A percentile compares a stretch with the other conserved stretches of the same genome.
These are phyloP conservation scores for Acrossocheilus fasciatus DNA, from an alignment of 2,797 vertebrate genomes.

Conservation along the genomic window DNA sequence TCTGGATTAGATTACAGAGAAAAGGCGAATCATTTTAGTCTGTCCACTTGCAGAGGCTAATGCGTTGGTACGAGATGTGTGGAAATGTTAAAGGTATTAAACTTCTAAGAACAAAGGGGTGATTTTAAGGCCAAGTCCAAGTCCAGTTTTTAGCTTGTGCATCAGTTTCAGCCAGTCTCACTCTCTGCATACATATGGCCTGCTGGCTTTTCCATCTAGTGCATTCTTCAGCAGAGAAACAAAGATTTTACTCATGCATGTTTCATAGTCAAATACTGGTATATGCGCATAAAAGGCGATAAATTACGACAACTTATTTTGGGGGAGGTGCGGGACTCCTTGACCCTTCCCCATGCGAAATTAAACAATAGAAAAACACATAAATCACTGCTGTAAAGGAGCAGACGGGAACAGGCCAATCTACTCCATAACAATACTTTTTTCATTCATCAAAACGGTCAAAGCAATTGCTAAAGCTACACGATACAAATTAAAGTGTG, in stretches of 20 bases:
- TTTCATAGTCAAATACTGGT: slow-evolving; percentile 68
- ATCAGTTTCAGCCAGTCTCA: neutral
- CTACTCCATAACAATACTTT: slow-evolving; percentile 82
- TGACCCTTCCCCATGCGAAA: slow-evolving; percentile 79
- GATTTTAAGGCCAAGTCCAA: slow-evolving; percentile 31
- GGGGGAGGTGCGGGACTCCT: slow-evolving; percentile 68
- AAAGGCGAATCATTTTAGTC: slow-evolving; percentile 54
- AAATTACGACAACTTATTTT: slow-evolving; percentile 80
- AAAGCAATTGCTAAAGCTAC: slow-evolving; percentile 71
- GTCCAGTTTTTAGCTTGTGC: neutral
- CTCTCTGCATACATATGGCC: slow-evolving; percentile 52
- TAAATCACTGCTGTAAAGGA: slow-evolving; percentile 81
- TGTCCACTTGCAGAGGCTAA: slow-evolving; percentile 47
- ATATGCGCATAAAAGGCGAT: slow-evolving; percentile 71
- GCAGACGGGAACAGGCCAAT: slow-evolving; percentile 81
- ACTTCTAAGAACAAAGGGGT: slow-evolving; percentile 46
- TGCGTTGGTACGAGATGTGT: slow-evolving; percentile 31
- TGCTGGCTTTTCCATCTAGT: slow-evolving; percentile 64
- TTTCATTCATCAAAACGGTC: slow-evolving; percentile 87
- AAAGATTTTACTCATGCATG: slow-evolving; percentile 14
- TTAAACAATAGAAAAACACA: slow-evolving; percentile 85
- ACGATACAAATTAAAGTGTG: slow-evolving; percentile 79
- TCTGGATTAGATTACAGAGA: slow-evolving; percentile 59
- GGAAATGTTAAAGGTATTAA: slow-evolving; percentile 52
- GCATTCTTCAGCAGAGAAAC: slow-evolving; percentile 48